phyloP scores from a whole-genome alignment of 2,888 invertebrate species.

The Clunio marinus region DNA sequence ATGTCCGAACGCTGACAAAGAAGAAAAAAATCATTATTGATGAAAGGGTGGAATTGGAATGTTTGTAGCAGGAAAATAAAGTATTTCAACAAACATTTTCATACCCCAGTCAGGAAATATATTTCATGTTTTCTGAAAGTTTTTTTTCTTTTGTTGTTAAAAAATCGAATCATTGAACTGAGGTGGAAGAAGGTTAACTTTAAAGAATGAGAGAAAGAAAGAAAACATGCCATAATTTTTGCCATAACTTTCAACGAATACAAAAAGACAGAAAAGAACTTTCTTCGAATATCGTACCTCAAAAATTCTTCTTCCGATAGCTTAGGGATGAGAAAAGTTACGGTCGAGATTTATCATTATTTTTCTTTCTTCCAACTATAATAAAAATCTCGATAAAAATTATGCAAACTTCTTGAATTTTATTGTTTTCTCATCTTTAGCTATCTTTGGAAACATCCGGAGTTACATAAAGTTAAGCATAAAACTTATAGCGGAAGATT shows the following conservation, averaged over 20 bases:
- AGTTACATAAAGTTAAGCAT: slow-evolving; percentile 11
- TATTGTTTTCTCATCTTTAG: slow-evolving; percentile 1
- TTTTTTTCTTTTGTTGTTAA: neutral
- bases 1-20: too few relatives aligned
- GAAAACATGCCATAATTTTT: neutral
- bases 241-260: too few relatives aligned
- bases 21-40: too few relatives aligned
- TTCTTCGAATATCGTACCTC: slow-evolving; percentile 10
- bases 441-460: neutral
- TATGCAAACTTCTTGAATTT: slow-evolving; percentile 16
- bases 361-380: too few relatives aligned
- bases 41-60: slow-evolving; percentile 7
- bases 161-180: slow-evolving; percentile 18
- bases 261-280: too few relatives aligned
- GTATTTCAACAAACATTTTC: too few relatives aligned
- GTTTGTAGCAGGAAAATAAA: too few relatives aligned
- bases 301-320: slow-evolving; percentile 3
- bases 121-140: slow-evolving; percentile 18
- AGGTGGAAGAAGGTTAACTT: neutral
- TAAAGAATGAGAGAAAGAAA: slow-evolving; percentile 5
- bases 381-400: too few relatives aligned
- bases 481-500: too few relatives aligned
- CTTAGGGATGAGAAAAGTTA: too few relatives aligned
- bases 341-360: too few relatives aligned
- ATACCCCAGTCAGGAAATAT: slow-evolving; percentile 21